Conservation (phyloP, 2,888 invertebrate species). For the Harpalus rufipes region DNA sequence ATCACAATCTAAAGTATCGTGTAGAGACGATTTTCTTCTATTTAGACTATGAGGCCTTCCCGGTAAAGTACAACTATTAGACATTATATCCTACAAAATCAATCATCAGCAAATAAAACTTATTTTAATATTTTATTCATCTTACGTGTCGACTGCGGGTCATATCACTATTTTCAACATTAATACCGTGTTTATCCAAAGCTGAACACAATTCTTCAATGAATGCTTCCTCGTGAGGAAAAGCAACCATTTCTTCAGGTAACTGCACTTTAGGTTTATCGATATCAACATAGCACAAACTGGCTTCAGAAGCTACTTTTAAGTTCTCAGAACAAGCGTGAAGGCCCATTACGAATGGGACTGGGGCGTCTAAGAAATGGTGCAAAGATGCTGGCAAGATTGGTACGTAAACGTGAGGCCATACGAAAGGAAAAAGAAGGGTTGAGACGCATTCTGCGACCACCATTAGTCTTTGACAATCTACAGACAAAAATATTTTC, state of each 20-base stretch:
- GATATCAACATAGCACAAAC: slow-evolving; percentile 96
- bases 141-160: slow-evolving; percentile 69
- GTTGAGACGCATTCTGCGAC: slow-evolving; percentile 96
- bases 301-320: slow-evolving; percentile 88
- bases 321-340: slow-evolving; percentile 82
- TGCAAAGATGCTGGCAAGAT: slow-evolving; percentile 96
- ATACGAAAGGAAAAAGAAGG: slow-evolving; percentile 95
- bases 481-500: slow-evolving; percentile 76
- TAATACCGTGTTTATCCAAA: slow-evolving; percentile 84
- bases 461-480: slow-evolving; percentile 96
- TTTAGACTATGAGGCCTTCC: slow-evolving; percentile 79
- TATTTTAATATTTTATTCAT: not conserved
- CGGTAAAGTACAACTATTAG: slow-evolving; percentile 88
- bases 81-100: slow-evolving; percentile 83
- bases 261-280: slow-evolving; percentile 95
- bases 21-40: slow-evolving; percentile 88
- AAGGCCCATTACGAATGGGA: slow-evolving; percentile 98
- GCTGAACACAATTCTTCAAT: slow-evolving; percentile 89
- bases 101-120: slow-evolving; percentile 13
- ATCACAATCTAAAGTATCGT: slow-evolving; percentile 87
- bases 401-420: slow-evolving; percentile 99
- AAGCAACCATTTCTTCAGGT: slow-evolving; percentile 96
- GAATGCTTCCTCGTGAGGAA: slow-evolving; percentile 94
- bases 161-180: slow-evolving; percentile 75
- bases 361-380: slow-evolving; percentile 99